Conservation (phyloP, 2,113 vertebrate species). For the Cryptotis parvus region DNA sequence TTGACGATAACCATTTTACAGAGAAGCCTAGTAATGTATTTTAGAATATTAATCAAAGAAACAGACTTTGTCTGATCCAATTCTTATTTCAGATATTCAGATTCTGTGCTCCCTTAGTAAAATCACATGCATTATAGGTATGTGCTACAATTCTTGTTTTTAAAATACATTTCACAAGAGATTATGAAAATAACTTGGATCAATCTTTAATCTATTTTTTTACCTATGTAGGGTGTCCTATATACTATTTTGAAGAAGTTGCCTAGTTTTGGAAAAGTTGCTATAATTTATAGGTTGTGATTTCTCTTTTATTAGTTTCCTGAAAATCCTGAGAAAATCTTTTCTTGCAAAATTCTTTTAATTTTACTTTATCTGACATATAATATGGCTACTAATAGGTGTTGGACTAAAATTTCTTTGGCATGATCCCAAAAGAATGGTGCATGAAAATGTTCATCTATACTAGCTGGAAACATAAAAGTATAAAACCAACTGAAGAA, state of each 20-base stretch:
- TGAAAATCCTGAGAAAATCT: conserved; percentile 32
- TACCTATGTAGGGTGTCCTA: conserved; percentile 1
- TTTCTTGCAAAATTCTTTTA: conserved; percentile 46
- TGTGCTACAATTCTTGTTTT: conserved; percentile 14
- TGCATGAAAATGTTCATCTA: conserved; percentile 20
- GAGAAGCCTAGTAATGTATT: conserved; percentile 12
- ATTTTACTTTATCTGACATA: conserved; percentile 5
- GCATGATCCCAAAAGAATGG: background rate
- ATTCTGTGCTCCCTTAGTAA: conserved; percentile 29
- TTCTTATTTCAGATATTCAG: conserved; percentile 27
- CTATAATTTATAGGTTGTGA: conserved; percentile 32
- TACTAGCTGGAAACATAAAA: background rate
- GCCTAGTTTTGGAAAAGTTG: background rate
- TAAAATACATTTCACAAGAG: conserved; percentile 35
- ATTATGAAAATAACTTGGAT: conserved; percentile 54
- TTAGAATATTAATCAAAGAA: background rate
- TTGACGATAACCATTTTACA: background rate
- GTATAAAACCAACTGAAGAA: conserved; percentile 17
- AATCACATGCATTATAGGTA: conserved; percentile 5
- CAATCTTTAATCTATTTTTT: conserved; percentile 50
- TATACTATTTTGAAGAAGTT: conserved; percentile 40
- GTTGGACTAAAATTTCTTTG: conserved; percentile 31
- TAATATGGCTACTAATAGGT: background rate
- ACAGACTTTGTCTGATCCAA: background rate
- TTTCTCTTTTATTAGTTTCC: conserved; percentile 45